Evolutionary conservation across 1,140 invertebrate species (phyloP), one percentile per base, ranked within the genome.

Genomic region (Philotrypesis tridentata): DNA sequence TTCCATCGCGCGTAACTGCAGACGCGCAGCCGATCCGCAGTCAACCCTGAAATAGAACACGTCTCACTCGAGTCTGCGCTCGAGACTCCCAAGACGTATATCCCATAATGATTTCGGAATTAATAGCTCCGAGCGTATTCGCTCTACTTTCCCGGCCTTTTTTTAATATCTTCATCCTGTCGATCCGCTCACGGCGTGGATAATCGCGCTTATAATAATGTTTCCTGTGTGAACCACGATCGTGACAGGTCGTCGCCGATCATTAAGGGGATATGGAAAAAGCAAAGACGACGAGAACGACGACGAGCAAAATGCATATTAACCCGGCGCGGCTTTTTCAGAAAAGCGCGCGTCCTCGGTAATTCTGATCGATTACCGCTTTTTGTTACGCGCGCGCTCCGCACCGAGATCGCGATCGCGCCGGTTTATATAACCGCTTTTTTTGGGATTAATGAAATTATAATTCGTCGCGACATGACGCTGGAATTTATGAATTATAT

Each of bases 211-310:
- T 25, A 65, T 29, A 27, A 31, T 80, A 80, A 73, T 80, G 70
- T 29, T 73, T 80, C 78, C 78, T 80, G 68, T 80, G 60, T 61
- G 68, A 63, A 80, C 68, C 60, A 25, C 55, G 78, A 80, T 80
- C 78, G 78, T 80, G 78, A 80, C 78, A 80, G 70, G 55, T 72
- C 68, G 78, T 67, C 17, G 27, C 27, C n/a, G 31, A 61, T 43
- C 61, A 21, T 65, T 40, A 65, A 65, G 31, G n/a, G n/a, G n/a
- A n/a, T n/a, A n/a, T n/a, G n/a, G n/a, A n/a, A n/a, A n/a, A n/a
- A n/a, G n/a, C n/a, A n/a, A n/a, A n/a, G 27, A 27, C 37, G 8
- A 14, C 70, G 7, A 72, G 25, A 23, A 74, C n/a, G n/a, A 43
- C n/a, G 70, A 43, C 2, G 70, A 14, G 43, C n/a, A 73, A 31